Evolutionary conservation across 2,797 vertebrate species (phyloP).

Genomic region (Hyperoplus lanceolatus): DNA sequence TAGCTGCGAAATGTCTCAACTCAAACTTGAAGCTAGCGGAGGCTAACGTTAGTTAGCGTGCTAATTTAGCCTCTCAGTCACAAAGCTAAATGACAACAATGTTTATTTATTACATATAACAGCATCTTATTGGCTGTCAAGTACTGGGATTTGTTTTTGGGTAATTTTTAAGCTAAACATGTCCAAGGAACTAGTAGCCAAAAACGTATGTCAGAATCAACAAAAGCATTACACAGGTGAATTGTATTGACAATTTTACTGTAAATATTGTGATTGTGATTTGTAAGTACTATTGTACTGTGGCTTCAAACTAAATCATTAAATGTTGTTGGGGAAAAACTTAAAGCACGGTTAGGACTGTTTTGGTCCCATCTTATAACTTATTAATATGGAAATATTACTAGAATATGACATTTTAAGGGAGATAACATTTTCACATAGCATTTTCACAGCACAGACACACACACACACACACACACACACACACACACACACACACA

Average conservation of each 20-base stretch:
- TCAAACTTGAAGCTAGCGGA: constrained; percentile 48
- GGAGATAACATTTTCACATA: too few species aligned
- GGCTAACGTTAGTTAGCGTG: constrained; percentile 56
- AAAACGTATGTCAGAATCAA: background rate
- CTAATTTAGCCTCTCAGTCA: constrained; percentile 17
- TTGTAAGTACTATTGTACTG: background rate
- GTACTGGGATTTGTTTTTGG: background rate
- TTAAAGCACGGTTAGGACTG: too few species aligned
- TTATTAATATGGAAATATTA: background rate
- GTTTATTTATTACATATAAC: background rate
- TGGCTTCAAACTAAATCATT: too few species aligned
- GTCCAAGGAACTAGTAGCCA: background rate
- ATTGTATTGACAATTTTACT: too few species aligned
- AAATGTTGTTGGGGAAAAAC: background rate
- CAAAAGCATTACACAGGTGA: background rate
- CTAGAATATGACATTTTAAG: too few species aligned
- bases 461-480: too few species aligned
- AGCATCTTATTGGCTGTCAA: background rate
- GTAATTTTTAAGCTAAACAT: background rate
- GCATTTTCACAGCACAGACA: too few species aligned
- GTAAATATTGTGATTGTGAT: background rate
- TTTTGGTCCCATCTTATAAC: too few species aligned
- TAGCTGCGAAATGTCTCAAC: constrained; percentile 19
- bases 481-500: too few species aligned
- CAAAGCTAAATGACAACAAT: constrained; percentile 16